Percentiles rank a stretch among this genome's conserved stretches.
Evolutionary conservation across 2,888 invertebrate genomes (phyloP).

Genomic region (Phasia obesa): DNA sequence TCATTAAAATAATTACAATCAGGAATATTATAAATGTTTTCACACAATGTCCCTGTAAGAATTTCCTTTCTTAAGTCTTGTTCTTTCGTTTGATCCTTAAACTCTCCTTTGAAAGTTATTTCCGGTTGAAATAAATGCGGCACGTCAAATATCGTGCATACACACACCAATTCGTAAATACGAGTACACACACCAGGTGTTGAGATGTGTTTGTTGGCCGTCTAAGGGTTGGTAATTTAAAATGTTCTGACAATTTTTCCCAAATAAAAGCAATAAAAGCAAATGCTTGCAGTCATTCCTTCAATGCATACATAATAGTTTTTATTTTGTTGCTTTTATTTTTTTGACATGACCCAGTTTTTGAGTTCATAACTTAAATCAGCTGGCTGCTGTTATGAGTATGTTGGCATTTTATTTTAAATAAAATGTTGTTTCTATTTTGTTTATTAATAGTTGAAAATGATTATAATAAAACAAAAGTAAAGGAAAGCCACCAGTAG

Average conservation of each 20-base stretch:
- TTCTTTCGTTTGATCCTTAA: conserved; percentile 32
- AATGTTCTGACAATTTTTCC: conserved; percentile 40
- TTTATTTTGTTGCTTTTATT: conserved; percentile 1
- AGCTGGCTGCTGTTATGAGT: conserved; percentile 54
- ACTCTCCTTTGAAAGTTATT: conserved; percentile 61
- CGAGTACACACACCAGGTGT: conserved; percentile 21
- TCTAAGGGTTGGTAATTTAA: conserved; percentile 48
- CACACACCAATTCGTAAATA: too few species aligned
- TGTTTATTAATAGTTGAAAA: conserved; percentile 2
- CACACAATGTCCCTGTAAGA: conserved; percentile 57
- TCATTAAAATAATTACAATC: conserved; percentile 15
- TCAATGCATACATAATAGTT: conserved; percentile 45
- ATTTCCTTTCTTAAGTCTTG: conserved; percentile 27
- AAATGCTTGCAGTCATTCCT: conserved; percentile 56
- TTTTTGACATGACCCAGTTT: conserved; percentile 58
- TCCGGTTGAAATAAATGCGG: conserved; percentile 55
- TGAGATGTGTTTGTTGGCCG: conserved; percentile 25
- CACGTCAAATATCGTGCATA: conserved; percentile 41
- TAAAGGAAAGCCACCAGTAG: conserved; percentile 34
- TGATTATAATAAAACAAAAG: conserved; percentile 1
- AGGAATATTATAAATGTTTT: conserved; percentile 27
- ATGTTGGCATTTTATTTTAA: conserved; percentile 37
- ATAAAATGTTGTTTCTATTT: conserved; percentile 23
- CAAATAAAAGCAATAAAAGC: conserved; percentile 47
- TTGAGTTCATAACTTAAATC: conserved; percentile 27